Evolutionary conservation across 2,113 vertebrate genomes (phyloP).

Genomic region (Lamprotornis superbus): DNA sequence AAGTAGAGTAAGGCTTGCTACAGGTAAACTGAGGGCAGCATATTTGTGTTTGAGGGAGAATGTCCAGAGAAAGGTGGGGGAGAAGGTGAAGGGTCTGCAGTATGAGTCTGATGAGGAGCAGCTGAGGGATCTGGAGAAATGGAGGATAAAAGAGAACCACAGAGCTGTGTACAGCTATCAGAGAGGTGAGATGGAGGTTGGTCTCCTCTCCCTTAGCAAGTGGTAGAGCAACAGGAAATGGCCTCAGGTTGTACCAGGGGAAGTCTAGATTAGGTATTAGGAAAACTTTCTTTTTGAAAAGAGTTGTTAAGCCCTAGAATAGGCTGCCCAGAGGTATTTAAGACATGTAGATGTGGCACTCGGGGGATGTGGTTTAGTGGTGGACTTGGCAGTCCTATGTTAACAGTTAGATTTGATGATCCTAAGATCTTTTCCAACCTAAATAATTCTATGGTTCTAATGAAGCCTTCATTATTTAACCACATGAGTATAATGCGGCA

Average conservation of each 20-base stretch:
- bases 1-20: not conserved
- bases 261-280: not conserved
- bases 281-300: no score
- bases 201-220: not conserved
- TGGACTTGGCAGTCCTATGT: not conserved
- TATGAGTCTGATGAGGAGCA: not conserved
- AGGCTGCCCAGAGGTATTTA: not conserved
- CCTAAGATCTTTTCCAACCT: not conserved
- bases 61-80: not conserved
- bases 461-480: not conserved
- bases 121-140: not conserved
- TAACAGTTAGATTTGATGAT: not conserved
- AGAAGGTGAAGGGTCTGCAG: not conserved
- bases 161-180: not conserved
- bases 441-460: not conserved
- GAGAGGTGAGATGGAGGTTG: fast-evolving
- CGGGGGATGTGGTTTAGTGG: not conserved
- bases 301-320: not conserved
- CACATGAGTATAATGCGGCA: fast-evolving
- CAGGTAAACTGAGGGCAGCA: not conserved
- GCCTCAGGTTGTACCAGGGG: not conserved
- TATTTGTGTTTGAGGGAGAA: not conserved
- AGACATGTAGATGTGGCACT: not conserved
- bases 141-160: not conserved
- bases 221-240: not conserved